Conservation (phyloP, 2,888 invertebrate species). For the Mayetiola destructor region DNA sequence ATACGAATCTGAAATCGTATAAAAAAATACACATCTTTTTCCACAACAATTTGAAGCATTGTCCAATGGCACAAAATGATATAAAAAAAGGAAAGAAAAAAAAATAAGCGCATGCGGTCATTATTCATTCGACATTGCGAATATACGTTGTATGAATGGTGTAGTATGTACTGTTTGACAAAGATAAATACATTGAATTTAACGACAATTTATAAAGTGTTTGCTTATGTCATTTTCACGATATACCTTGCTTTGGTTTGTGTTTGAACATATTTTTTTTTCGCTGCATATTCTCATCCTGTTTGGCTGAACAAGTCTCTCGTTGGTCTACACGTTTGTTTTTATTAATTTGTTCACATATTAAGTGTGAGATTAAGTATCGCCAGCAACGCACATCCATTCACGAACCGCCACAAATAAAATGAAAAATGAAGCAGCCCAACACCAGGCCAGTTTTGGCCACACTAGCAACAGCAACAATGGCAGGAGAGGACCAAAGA, state of each 20-base stretch:
- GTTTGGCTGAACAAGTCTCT: too few species aligned
- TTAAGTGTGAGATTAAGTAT: conserved; percentile 13
- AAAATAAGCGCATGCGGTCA: background rate
- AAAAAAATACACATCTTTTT: too few species aligned
- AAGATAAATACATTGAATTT: conserved; percentile 12
- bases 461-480: too few species aligned
- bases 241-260: too few species aligned
- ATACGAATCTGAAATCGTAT: too few species aligned
- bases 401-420: background rate
- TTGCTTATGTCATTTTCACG: conserved; percentile 10
- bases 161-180: conserved; percentile 12
- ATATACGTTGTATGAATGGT: conserved; percentile 4
- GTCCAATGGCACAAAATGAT: too few species aligned
- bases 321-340: conserved; percentile 6
- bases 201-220: conserved; percentile 12
- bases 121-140: conserved; percentile 1
- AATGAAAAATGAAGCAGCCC: background rate
- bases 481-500: too few species aligned
- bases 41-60: too few species aligned
- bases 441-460: too few species aligned
- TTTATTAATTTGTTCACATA: conserved; percentile 13
- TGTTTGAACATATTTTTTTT: too few species aligned
- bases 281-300: background rate
- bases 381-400: conserved; percentile 12
- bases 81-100: background rate